Evolutionary conservation across 2,113 vertebrate genomes (phyloP), one percentile per base, ranked within the genome.

Genomic region (Zapornia atra): DNA sequence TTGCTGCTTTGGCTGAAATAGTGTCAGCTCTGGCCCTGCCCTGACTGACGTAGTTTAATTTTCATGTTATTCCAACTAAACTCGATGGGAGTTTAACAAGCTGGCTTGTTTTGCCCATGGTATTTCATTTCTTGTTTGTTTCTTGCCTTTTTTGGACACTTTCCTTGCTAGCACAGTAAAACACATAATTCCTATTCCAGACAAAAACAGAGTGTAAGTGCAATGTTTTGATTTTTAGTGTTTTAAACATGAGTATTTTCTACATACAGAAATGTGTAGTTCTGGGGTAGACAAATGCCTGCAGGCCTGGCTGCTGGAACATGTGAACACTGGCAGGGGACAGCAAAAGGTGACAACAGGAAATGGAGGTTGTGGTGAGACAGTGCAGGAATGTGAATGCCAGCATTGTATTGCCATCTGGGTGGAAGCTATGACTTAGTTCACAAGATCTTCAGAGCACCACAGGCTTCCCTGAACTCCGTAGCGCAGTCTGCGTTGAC

Each of bases 371-470:
- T 73, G 17, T 84, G 56, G 29, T 2, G 6, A 56, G 53, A 44
- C 19, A 72, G 4, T 0, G 1, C 3, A 21, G 69, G 12, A 34
- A 56, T 34, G 28, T 65, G 56, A 75, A 59, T 38, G 42, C 33
- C 21, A 36, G 38, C 0, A 0, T 79, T 0, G 1, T 56, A 2
- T 21, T 51, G 1, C 11, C 4, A 1, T 40, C 33, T 33, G 18
- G 21, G 21, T 84, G 31, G 64, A 66, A 46, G 42, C 38, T 78
- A 1, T 15, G 17, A 34, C 24, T 46, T 26, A 54, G 48, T 19
- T 81, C 44, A 31, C 28, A 79, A 31, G 38, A 24, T 73, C 18
- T 60, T 60, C 36, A 59, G 82, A 59, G 36, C 28, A 36, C 59
- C 6, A 2, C 19, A 60, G 0, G 1, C 71, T 88, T 72, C 69